These are phyloP conservation scores for Sminthopsis crassicaudata DNA, from an alignment of 2,113 vertebrate genomes.

Conservation along the genomic window DNA sequence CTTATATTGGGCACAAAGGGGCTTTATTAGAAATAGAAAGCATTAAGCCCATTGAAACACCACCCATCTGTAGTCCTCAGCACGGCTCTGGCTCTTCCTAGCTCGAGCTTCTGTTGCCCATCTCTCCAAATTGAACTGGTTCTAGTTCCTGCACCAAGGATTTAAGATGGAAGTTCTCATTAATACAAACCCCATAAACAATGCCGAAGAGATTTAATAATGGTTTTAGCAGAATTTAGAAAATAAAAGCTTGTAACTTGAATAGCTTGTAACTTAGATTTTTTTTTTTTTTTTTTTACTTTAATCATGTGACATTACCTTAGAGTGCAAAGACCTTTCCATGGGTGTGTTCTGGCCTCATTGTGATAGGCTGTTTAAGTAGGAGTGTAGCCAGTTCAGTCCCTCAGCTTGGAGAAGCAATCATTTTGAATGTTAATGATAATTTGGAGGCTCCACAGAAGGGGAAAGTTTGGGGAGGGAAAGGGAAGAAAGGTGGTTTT, in stretches of 20 bases:
- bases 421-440: background rate
- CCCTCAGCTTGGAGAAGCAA: background rate
- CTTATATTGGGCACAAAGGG: background rate
- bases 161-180: background rate
- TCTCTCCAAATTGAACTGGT: background rate
- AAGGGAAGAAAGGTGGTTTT: background rate
- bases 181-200: background rate
- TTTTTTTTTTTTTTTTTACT: no score
- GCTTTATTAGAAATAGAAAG: background rate
- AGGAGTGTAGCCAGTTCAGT: background rate
- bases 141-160: no score
- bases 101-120: rapidly evolving
- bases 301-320: background rate
- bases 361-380: background rate
- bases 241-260: no score
- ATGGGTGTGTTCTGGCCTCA: background rate
- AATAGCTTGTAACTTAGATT: background rate
- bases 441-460: background rate
- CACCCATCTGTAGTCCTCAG: background rate
- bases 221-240: background rate
- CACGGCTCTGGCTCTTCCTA: background rate
- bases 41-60: background rate
- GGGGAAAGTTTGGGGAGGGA: background rate
- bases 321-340: background rate
- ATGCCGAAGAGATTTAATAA: background rate